Percentiles rank a stretch among this genome's conserved stretches.
These are phyloP conservation scores for Brachyhypopomus occidentalis DNA, from an alignment of 2,113 vertebrate species.

Conservation along the genomic window DNA sequence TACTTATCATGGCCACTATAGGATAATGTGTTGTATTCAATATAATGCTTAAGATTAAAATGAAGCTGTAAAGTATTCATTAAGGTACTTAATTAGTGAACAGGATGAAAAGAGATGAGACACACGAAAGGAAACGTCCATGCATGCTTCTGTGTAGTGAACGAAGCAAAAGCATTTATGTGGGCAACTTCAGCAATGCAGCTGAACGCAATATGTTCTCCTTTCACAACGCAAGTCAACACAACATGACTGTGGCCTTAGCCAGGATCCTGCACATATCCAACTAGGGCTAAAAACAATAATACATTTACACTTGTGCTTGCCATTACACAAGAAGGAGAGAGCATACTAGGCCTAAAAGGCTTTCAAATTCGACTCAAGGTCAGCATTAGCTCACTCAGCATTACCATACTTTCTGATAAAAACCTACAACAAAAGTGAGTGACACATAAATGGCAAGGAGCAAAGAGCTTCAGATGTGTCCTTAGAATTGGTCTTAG, in stretches of 20 bases:
- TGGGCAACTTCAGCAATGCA: not conserved
- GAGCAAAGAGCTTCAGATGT: too few species aligned
- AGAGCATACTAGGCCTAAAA: too few species aligned
- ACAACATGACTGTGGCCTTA: not conserved
- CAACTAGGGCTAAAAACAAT: too few species aligned
- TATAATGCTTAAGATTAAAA: constrained; percentile 10
- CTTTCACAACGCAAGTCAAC: not conserved
- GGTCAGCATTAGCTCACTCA: too few species aligned
- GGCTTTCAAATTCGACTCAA: too few species aligned
- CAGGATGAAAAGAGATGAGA: not conserved
- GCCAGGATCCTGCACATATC: not conserved
- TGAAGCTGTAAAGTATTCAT: not conserved
- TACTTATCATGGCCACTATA: not conserved
- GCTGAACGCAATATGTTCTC: not conserved
- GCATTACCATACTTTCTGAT: too few species aligned
- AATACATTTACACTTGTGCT: too few species aligned
- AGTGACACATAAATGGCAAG: too few species aligned
- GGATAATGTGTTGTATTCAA: constrained; percentile 3
- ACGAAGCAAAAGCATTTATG: constrained; percentile 10
- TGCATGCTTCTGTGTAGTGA: not conserved
- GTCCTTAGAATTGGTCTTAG: too few species aligned
- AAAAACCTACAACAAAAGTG: too few species aligned
- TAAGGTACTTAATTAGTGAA: not conserved
- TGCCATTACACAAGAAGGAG: too few species aligned
- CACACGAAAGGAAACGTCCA: not conserved